phyloP scores from a whole-genome alignment of 2,888 invertebrate genomes.

The Nemurella pictetii region DNA sequence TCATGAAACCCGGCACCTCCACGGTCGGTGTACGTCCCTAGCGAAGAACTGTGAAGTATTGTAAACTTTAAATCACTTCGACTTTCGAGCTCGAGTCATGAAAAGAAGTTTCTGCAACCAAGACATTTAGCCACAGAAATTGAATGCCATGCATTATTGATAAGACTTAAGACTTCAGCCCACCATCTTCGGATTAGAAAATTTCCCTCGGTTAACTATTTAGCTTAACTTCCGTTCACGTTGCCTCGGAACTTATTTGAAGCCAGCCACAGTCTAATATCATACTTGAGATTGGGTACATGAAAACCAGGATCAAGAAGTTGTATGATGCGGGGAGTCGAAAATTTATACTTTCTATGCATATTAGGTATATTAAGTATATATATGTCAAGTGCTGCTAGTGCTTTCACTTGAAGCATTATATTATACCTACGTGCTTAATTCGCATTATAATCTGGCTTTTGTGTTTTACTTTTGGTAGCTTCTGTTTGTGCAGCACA shows the following conservation, averaged over 20 bases:
- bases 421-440: too few relatives aligned
- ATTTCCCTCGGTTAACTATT: slow-evolving; percentile 7
- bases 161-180: background rate
- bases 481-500: background rate
- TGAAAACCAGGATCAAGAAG: background rate
- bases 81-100: too few relatives aligned
- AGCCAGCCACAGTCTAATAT: background rate
- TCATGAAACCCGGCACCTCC: background rate
- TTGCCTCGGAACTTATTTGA: background rate
- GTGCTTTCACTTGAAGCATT: background rate
- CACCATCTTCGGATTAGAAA: background rate
- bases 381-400: background rate
- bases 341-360: background rate
- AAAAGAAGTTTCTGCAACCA: too few relatives aligned
- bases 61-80: too few relatives aligned
- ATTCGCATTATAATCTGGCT: background rate
- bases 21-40: too few relatives aligned
- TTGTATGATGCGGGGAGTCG: background rate
- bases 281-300: background rate
- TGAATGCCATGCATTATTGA: slow-evolving; percentile 7
- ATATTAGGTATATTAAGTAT: background rate
- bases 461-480: background rate
- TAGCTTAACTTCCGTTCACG: background rate
- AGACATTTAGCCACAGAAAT: background rate
- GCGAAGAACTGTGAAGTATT: too few relatives aligned